phyloP scores from a whole-genome alignment of 2,888 invertebrate species.

The Allacma fusca region DNA sequence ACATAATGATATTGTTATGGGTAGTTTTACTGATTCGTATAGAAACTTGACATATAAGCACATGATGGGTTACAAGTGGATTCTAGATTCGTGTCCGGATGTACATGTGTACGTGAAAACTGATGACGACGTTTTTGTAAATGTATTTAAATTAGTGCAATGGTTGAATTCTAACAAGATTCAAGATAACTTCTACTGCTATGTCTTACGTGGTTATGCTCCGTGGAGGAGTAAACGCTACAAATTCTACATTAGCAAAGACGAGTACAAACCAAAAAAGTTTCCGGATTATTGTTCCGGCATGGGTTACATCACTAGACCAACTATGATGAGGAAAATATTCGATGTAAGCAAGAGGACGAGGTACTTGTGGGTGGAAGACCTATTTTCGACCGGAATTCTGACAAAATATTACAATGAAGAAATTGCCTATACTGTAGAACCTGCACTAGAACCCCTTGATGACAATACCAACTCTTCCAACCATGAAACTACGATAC shows the following conservation, averaged over 20 bases:
- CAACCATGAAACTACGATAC: neutral
- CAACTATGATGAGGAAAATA: slow-evolving; percentile 17
- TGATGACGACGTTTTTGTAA: slow-evolving; percentile 62
- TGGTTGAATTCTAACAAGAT: neutral
- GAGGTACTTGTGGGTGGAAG: slow-evolving; percentile 28
- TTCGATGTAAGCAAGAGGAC: neutral
- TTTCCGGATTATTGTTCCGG: slow-evolving; percentile 34
- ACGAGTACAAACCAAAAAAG: slow-evolving; percentile 31
- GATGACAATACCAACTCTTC: too few species aligned
- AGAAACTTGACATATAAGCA: slow-evolving; percentile 62
- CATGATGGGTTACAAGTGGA: slow-evolving; percentile 62
- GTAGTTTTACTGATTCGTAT: slow-evolving; percentile 61
- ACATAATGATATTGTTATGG: slow-evolving; percentile 56
- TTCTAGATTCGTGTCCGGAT: slow-evolving; percentile 57
- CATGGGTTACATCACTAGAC: slow-evolving; percentile 21
- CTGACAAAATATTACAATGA: slow-evolving; percentile 18
- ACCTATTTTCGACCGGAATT: slow-evolving; percentile 25
- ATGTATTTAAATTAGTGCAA: slow-evolving; percentile 59
- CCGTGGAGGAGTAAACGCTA: slow-evolving; percentile 23
- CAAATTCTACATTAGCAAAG: slow-evolving; percentile 36
- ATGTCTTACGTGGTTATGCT: slow-evolving; percentile 21
- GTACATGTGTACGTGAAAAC: slow-evolving; percentile 49
- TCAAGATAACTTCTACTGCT: slow-evolving; percentile 24
- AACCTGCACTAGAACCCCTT: too few species aligned
- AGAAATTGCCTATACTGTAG: too few species aligned